Base-by-base conservation (phyloP, 2,113 vertebrate species). In the Lepus americanus region DNA sequence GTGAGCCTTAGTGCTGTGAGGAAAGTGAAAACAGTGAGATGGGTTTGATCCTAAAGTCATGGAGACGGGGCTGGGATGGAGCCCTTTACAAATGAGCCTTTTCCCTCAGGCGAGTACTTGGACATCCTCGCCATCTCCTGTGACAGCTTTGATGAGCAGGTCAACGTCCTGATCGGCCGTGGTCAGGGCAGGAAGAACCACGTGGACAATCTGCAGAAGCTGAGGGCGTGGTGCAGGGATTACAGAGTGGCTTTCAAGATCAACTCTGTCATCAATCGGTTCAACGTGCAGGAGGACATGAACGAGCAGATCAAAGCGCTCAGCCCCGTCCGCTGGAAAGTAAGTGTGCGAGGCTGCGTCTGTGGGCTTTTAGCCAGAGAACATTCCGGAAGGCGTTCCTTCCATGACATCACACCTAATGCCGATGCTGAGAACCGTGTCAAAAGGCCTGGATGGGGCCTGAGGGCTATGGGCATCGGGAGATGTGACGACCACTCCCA, bases 61-160 rank as follows among this genome's bases (percentile, higher is more conserved):
- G 11, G 27, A 19, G 6, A 14, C 6, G 7, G 19, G 74, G 17
- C 61, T 44, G 0, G 4, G 61, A 16, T 13, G 19, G 4, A 74
- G 36, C 4, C 2, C 1, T 8, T 27, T 19, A 27, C 64, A 5
- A 20, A 44, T 8, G 72, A 90, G 89, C 39, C 0, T 31, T 97
- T 91, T 64, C 53, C 39, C 17, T 2, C 95, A 99, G 99, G 99
- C 67, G 96, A 99, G 27, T 98, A 98, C 92, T 96, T 99, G 96
- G 99, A 99, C 97, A 99, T 99, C 77, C 97, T 99, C 29, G 99
- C 99, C 31, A 96, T 99, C 96, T 99, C 99, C 20, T 99, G 99
- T 53, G 99, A 99, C 97, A 99, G 99, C 92, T 99, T 99, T 72
- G 82, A 99, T 13, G 99, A 99, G 78, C 97, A 98, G 5, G 99